Evolutionary conservation across 2,888 invertebrate genomes (phyloP).

Genomic region (Crossocerus cetratus): DNA sequence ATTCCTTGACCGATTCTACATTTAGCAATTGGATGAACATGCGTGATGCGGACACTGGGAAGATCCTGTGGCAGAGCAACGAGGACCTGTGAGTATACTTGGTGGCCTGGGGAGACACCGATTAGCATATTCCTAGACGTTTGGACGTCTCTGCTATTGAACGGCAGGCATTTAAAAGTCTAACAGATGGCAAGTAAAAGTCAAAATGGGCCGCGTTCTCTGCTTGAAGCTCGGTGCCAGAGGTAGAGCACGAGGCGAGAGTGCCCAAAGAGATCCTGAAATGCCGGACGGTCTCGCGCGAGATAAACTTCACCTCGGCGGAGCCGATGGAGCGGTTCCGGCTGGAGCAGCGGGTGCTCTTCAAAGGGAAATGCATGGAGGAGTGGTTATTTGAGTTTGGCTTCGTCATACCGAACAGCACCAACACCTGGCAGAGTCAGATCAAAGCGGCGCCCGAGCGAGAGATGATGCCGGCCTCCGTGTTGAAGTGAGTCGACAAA

Average conservation of each 20-base stretch:
- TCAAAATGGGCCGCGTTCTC: neutral
- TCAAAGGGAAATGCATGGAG: conserved; percentile 94
- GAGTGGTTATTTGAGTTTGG: conserved; percentile 99
- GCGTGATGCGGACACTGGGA: conserved; percentile 95
- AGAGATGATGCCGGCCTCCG: conserved; percentile 99
- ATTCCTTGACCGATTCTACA: conserved; percentile 66
- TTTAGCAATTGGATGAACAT: conserved; percentile 97
- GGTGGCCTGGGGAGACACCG: too few relatives aligned
- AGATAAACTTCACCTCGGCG: conserved; percentile 93
- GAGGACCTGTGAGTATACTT: conserved; percentile 87
- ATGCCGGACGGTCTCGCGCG: conserved; percentile 92
- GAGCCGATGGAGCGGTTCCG: conserved; percentile 97
- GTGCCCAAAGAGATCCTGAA: conserved; percentile 98
- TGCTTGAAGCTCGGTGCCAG: conserved; percentile 82
- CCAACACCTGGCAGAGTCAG: conserved; percentile 99
- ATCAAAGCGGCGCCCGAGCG: conserved; percentile 99
- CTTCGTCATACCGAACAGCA: conserved; percentile 98
- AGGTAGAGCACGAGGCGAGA: conserved; percentile 95
- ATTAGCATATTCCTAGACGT: conserved; percentile 15
- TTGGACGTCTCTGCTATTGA: neutral
- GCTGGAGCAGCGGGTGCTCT: conserved; percentile 90
- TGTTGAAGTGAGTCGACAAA: conserved; percentile 87
- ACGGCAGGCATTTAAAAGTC: neutral
- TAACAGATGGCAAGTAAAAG: too few relatives aligned
- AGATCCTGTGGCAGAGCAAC: conserved; percentile 97